Percentiles rank a stretch among this genome's conserved stretches.
These are phyloP conservation scores for Drosophila arizonae DNA, from an alignment of 1,140 invertebrate genomes.

Conservation along the genomic window DNA sequence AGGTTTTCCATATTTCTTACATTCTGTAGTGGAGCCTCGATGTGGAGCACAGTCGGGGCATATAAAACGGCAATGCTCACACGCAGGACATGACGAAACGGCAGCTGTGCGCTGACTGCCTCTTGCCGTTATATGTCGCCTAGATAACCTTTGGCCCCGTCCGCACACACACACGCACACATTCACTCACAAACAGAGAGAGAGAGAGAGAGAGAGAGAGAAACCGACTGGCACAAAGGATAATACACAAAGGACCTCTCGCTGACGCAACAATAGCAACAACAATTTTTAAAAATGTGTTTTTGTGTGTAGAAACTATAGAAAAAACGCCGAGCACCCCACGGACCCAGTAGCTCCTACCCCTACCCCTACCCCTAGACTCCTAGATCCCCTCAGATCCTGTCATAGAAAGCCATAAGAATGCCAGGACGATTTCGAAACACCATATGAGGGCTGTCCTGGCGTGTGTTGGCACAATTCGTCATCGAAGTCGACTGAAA, in stretches of 20 bases:
- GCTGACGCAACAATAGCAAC: slow-evolving; percentile 78
- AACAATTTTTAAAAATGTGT: slow-evolving; percentile 69
- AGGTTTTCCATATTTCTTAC: slow-evolving; percentile 7
- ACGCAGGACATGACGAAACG: slow-evolving; percentile 30
- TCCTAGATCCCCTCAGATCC: slow-evolving; percentile 1
- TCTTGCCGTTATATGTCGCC: slow-evolving; percentile 52
- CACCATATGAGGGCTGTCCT: slow-evolving; percentile 40
- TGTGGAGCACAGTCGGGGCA: slow-evolving; percentile 4
- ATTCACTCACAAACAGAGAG: slow-evolving; percentile 3
- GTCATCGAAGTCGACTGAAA: slow-evolving; percentile 42
- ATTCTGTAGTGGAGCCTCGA: neutral
- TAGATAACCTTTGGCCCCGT: slow-evolving; percentile 77
- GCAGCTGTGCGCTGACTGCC: slow-evolving; percentile 61
- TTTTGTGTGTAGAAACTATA: slow-evolving; percentile 75
- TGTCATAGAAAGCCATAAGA: slow-evolving; percentile 35
- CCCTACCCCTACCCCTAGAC: neutral
- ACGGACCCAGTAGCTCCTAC: slow-evolving; percentile 24
- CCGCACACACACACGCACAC: slow-evolving; percentile 39
- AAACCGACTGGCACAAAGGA: slow-evolving; percentile 65
- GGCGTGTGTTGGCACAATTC: slow-evolving; percentile 57
- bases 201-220: slow-evolving; percentile 8
- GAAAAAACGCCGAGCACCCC: slow-evolving; percentile 57
- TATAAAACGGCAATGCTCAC: slow-evolving; percentile 26
- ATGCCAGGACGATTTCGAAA: slow-evolving; percentile 34
- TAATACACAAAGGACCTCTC: slow-evolving; percentile 73